Evolutionary conservation across 2,113 vertebrate genomes (phyloP).

Genomic region (Centropus unirufus): DNA sequence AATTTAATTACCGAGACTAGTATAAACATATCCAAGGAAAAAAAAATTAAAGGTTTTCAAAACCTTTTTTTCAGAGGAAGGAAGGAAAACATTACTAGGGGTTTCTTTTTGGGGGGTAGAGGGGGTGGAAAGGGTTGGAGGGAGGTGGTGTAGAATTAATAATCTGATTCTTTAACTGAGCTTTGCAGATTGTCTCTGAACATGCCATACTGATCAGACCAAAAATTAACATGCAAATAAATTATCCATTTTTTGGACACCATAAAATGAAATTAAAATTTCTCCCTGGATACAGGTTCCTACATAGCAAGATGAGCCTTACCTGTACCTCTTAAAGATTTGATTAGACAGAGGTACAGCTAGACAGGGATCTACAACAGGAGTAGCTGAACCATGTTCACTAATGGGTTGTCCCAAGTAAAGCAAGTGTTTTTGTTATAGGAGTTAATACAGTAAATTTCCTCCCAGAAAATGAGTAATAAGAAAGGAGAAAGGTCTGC

Average conservation of each 20-base stretch:
- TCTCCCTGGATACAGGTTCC: neutral
- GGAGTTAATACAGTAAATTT: neutral
- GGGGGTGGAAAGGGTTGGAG: neutral
- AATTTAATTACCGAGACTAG: neutral
- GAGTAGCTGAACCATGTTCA: neutral
- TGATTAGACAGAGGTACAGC: neutral
- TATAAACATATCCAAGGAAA: neutral
- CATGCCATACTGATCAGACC: neutral
- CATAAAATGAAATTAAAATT: neutral
- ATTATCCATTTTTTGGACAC: neutral
- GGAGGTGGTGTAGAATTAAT: neutral
- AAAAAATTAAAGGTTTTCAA: neutral
- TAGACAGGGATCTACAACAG: neutral
- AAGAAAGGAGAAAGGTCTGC: neutral
- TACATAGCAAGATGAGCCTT: neutral
- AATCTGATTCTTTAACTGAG: neutral
- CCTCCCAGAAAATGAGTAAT: neutral
- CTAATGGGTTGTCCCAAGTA: neutral
- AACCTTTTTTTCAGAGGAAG: neutral
- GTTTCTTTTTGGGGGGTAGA: rapidly evolving
- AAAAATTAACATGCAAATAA: neutral
- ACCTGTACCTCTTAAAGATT: neutral
- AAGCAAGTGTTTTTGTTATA: neutral
- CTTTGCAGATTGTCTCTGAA: neutral
- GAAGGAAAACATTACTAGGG: neutral